These are phyloP conservation scores for Dunckerocampus dactyliophorus DNA, from an alignment of 2,113 vertebrate genomes.

Conservation along the genomic window DNA sequence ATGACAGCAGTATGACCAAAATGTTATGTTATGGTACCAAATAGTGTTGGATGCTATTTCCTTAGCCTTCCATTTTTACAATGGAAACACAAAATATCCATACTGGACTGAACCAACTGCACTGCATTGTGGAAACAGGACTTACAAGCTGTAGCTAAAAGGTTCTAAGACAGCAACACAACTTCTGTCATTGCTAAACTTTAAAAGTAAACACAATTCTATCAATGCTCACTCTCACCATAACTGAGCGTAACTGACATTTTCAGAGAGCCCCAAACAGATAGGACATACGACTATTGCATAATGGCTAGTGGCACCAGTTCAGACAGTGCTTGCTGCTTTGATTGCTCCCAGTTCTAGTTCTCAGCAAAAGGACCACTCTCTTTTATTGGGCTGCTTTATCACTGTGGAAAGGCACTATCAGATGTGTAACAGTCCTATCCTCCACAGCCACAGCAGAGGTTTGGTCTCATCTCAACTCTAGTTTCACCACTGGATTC, in stretches of 20 bases:
- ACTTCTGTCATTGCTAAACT: neutral
- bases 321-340: constrained; percentile 14
- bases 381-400: constrained; percentile 19
- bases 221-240: constrained; percentile 22
- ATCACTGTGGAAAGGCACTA: constrained; percentile 3
- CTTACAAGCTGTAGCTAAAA: too few relatives aligned
- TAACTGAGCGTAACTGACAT: constrained; percentile 21
- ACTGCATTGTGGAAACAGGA: too few relatives aligned
- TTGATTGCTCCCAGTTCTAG: constrained; percentile 13
- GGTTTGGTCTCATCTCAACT: constrained; percentile 31
- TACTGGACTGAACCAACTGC: too few relatives aligned
- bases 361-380: constrained; percentile 17
- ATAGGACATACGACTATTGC: constrained; percentile 15
- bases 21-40: too few relatives aligned
- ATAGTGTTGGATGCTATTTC: too few relatives aligned
- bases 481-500: constrained; percentile 29
- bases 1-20: too few relatives aligned
- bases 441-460: neutral
- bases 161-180: too few relatives aligned
- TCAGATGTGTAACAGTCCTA: constrained; percentile 5
- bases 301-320: constrained; percentile 25
- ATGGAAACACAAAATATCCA: too few relatives aligned
- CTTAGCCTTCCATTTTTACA: too few relatives aligned
- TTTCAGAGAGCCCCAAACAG: constrained; percentile 5
- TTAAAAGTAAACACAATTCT: constrained; percentile 12